Evolutionary conservation across 1,140 invertebrate species (phyloP).

Genomic region (Thaumetopoea pityocampa): DNA sequence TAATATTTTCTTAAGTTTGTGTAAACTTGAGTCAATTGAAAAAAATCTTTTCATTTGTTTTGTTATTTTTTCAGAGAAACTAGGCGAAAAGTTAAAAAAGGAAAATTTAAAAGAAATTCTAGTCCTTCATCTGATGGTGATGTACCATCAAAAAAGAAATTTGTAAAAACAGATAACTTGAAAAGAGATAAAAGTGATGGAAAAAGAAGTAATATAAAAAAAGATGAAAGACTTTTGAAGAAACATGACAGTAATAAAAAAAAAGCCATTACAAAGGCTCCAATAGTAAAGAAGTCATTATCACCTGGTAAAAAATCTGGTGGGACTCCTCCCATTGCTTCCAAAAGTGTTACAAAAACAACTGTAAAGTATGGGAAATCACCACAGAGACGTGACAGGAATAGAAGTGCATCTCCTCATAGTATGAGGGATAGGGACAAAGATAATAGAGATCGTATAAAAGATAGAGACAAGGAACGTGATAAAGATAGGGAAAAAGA

Average conservation of each 20-base stretch:
- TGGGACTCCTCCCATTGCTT: conserved; percentile 70
- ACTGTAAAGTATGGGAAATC: conserved; percentile 64
- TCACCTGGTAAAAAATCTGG: conserved; percentile 72
- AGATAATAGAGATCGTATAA: conserved; percentile 56
- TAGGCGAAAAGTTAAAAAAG: conserved; percentile 63
- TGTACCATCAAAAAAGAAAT: conserved; percentile 67
- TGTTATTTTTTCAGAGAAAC: conserved; percentile 47
- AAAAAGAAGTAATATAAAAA: conserved; percentile 59
- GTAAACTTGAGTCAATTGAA: conserved; percentile 1
- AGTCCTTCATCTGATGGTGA: conserved; percentile 73
- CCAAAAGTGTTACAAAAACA: conserved; percentile 65
- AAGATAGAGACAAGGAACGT: conserved; percentile 57
- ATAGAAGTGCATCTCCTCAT: conserved; percentile 63
- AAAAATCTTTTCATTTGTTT: no score
- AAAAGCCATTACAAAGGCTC: conserved; percentile 49
- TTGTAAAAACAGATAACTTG: conserved; percentile 53
- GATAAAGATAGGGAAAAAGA: conserved; percentile 67
- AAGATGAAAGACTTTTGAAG: conserved; percentile 62
- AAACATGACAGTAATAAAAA: conserved; percentile 61
- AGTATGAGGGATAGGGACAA: conserved; percentile 60
- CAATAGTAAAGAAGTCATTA: conserved; percentile 66
- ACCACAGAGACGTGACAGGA: conserved; percentile 61
- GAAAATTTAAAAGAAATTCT: conserved; percentile 71
- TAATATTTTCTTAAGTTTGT: neutral
- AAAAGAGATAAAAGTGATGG: conserved; percentile 68